Evolutionary conservation across 2,113 vertebrate species (phyloP).

Genomic region (Catharus bicknelli): DNA sequence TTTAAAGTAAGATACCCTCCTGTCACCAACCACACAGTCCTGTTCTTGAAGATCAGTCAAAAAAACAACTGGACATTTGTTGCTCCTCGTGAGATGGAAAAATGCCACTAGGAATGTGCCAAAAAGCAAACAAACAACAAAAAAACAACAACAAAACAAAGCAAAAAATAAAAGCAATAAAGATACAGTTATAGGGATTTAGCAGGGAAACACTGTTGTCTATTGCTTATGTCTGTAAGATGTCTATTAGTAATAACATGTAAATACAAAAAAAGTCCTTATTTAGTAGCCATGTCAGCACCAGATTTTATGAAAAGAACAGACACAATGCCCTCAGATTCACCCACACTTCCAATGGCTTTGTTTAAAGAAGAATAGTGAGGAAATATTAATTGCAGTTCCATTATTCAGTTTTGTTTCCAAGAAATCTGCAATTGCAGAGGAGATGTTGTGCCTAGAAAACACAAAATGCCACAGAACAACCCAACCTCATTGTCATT

Average conservation of each 20-base stretch:
- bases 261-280: neutral
- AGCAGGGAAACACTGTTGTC: neutral
- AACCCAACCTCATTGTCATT: neutral
- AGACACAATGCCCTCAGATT: neutral
- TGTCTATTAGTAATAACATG: neutral
- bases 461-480: neutral
- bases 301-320: neutral
- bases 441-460: neutral
- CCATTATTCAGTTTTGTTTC: neutral
- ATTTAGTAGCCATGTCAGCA: neutral
- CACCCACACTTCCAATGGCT: neutral
- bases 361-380: neutral
- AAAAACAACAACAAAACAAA: no score
- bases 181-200: neutral
- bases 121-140: neutral
- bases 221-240: neutral
- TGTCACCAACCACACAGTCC: neutral
- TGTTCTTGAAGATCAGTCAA: neutral
- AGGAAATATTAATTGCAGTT: neutral
- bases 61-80: neutral
- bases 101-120: neutral
- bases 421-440: neutral
- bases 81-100: neutral
- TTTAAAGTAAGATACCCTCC: neutral
- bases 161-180: neutral